phyloP scores from a whole-genome alignment of 1,140 invertebrate species.

The Neotoxoptera formosana region DNA sequence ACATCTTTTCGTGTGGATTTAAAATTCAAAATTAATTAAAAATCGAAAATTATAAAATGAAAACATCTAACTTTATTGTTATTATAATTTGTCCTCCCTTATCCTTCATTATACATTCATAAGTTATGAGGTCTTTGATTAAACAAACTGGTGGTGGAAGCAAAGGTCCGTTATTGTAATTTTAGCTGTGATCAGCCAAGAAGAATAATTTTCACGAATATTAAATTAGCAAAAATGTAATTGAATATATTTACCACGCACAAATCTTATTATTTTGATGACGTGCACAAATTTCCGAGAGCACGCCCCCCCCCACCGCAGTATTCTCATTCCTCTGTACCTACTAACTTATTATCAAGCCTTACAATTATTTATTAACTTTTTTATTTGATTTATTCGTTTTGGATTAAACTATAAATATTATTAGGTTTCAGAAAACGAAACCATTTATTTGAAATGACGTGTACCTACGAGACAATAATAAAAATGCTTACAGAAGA shows the following conservation, averaged over 20 bases:
- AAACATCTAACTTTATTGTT: constrained; percentile 16
- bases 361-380: background rate
- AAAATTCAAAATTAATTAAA: constrained; percentile 19
- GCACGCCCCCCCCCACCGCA: too few species aligned
- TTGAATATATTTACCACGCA: background rate
- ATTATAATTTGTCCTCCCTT: background rate
- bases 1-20: background rate
- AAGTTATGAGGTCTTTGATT: background rate
- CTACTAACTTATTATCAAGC: too few species aligned
- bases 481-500: too few species aligned
- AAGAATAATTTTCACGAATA: background rate
- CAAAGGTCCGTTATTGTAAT: background rate
- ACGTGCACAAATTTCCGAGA: background rate
- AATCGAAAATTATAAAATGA: background rate
- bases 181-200: background rate
- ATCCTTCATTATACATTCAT: constrained; percentile 27
- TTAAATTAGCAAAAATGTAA: background rate
- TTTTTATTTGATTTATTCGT: background rate
- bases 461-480: too few species aligned
- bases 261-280: background rate
- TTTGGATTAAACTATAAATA: background rate
- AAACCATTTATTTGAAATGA: background rate
- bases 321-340: too few species aligned
- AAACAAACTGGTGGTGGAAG: background rate
- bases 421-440: background rate